phyloP scores from a whole-genome alignment of 2,113 vertebrate genomes.

The Vombatus ursinus region DNA sequence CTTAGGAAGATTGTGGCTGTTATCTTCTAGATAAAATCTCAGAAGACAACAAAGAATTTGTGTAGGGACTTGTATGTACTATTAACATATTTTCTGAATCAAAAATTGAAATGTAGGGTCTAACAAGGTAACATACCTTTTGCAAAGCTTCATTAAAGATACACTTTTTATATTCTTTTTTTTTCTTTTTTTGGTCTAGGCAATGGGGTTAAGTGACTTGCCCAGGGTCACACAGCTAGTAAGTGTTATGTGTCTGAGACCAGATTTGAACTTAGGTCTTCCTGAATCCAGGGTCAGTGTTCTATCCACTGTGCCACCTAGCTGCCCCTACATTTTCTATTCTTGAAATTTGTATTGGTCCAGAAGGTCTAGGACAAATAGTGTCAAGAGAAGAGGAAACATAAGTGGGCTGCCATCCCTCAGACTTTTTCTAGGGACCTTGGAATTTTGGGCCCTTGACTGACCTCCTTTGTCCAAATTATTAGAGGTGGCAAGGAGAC shows the following conservation, averaged over 20 bases:
- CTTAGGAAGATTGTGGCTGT: background rate
- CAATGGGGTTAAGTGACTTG: too few relatives aligned
- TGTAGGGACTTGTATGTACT: background rate
- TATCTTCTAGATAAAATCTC: background rate
- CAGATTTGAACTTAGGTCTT: too few relatives aligned
- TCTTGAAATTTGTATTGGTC: conserved; percentile 30
- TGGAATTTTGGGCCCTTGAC: background rate
- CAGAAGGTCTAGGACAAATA: conserved; percentile 13
- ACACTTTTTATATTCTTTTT: too few relatives aligned
- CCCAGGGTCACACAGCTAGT: too few relatives aligned
- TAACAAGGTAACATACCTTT: background rate
- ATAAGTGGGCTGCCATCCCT: background rate
- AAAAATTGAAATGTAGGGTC: background rate
- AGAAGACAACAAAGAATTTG: background rate
- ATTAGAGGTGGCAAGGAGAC: background rate
- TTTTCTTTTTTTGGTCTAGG: too few relatives aligned
- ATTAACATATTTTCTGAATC: background rate
- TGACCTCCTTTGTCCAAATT: background rate
- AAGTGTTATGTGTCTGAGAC: too few relatives aligned
- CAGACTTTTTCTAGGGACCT: background rate
- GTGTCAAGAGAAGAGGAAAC: background rate
- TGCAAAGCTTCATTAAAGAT: background rate
- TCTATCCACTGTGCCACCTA: too few relatives aligned
- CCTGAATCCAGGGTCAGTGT: too few relatives aligned
- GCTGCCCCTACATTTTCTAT: conserved; percentile 23